These are phyloP conservation scores for Drosophila antonietae DNA, from an alignment of 2,888 invertebrate genomes.

Conservation along the genomic window DNA sequence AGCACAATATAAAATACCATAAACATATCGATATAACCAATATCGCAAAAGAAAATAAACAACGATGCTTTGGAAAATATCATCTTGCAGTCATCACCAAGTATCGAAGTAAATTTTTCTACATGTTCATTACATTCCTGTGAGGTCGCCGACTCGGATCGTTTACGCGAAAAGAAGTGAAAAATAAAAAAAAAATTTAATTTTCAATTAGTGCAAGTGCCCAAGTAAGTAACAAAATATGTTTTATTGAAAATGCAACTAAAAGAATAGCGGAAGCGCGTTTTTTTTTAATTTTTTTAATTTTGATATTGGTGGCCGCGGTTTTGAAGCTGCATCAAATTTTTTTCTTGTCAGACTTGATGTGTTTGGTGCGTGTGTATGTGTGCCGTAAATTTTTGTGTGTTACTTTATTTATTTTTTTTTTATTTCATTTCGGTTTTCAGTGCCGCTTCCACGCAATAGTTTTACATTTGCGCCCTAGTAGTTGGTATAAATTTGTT, in stretches of 20 bases:
- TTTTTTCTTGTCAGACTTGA: conserved; percentile 9
- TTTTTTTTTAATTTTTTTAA: background rate
- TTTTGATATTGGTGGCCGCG: conserved; percentile 4
- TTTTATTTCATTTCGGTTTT: conserved; percentile 20
- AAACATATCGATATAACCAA: conserved; percentile 26
- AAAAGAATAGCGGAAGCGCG: background rate
- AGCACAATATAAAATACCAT: background rate
- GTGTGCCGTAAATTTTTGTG: conserved; percentile 22
- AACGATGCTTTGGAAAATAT: conserved; percentile 17
- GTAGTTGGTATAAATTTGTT: conserved; percentile 50
- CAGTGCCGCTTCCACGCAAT: conserved; percentile 29
- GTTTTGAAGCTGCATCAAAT: conserved; percentile 14
- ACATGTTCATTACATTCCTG: conserved; percentile 36
- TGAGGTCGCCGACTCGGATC: conserved; percentile 49
- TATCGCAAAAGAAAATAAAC: background rate
- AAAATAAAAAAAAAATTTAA: conserved; percentile 6
- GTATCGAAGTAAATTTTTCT: conserved; percentile 35
- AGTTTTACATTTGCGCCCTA: conserved; percentile 23
- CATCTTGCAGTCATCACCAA: conserved; percentile 12
- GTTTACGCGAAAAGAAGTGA: conserved; percentile 26
- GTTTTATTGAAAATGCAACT: background rate
- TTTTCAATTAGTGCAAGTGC: conserved; percentile 26
- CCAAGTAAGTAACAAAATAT: conserved; percentile 46
- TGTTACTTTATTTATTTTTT: conserved; percentile 12
- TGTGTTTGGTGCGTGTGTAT: conserved; percentile 7